A percentile compares a stretch with the other conserved stretches of the same genome.
Evolutionary conservation across 2,888 invertebrate species (phyloP).

Genomic region (Pelosia muscerda): DNA sequence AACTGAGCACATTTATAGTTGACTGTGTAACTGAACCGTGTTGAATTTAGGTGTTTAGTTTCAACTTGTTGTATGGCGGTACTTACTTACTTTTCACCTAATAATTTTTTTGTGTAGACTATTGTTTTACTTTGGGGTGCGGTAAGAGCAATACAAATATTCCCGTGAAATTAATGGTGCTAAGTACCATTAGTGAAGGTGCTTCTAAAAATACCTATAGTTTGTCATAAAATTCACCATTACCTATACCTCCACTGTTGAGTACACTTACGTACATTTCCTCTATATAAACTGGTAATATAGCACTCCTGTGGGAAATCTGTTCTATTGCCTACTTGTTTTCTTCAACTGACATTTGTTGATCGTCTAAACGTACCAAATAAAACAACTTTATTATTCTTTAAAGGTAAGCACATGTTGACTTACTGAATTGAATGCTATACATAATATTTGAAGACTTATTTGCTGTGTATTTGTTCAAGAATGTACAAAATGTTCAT

Average conservation of each 20-base stretch:
- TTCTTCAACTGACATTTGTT: constrained; percentile 72
- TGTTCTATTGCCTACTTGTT: constrained; percentile 79
- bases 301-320: constrained; percentile 78
- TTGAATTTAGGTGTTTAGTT: constrained; percentile 16
- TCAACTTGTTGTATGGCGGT: constrained; percentile 6
- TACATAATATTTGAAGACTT: constrained; percentile 23
- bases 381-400: constrained; percentile 48
- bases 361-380: constrained; percentile 62
- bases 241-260: constrained; percentile 51
- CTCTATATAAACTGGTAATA: constrained; percentile 75
- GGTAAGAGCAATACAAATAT: neutral
- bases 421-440: constrained; percentile 42
- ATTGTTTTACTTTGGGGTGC: neutral
- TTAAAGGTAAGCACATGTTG: constrained; percentile 43
- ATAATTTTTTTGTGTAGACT: neutral
- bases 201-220: constrained; percentile 19
- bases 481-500: neutral
- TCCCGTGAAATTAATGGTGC: neutral
- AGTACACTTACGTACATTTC: constrained; percentile 59
- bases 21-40: constrained; percentile 1
- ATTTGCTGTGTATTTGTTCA: constrained; percentile 27
- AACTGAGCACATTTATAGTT: constrained; percentile 17
- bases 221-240: constrained; percentile 46
- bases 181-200: neutral
- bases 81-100: neutral